These are phyloP conservation scores for Morone saxatilis DNA, from an alignment of 2,113 vertebrate species.

Conservation along the genomic window DNA sequence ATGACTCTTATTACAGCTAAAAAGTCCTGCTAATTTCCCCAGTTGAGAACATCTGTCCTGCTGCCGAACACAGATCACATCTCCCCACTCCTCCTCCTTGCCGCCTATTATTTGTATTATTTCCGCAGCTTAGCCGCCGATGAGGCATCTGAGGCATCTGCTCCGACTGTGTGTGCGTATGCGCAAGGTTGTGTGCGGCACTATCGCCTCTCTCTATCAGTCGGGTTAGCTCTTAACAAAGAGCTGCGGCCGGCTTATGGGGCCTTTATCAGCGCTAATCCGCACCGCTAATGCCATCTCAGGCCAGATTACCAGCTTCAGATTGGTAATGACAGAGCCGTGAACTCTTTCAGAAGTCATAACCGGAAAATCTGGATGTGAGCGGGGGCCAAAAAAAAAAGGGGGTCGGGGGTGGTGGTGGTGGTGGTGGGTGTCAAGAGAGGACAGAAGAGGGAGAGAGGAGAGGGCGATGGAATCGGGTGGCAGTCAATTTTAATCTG, in stretches of 20 bases:
- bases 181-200: slow-evolving; percentile 35
- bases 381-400: slow-evolving; percentile 35
- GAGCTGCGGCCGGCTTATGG: slow-evolving; percentile 80
- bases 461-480: slow-evolving; percentile 58
- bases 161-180: slow-evolving; percentile 40
- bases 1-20: slow-evolving; percentile 68
- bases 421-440: slow-evolving; percentile 1
- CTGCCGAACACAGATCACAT: slow-evolving; percentile 64
- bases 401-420: neutral
- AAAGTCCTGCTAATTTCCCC: slow-evolving; percentile 79
- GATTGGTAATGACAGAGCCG: slow-evolving; percentile 84
- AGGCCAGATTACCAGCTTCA: slow-evolving; percentile 85
- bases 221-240: slow-evolving; percentile 83
- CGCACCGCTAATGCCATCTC: slow-evolving; percentile 83
- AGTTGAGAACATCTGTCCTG: slow-evolving; percentile 74
- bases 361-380: slow-evolving; percentile 76
- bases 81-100: slow-evolving; percentile 54
- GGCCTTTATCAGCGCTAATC: slow-evolving; percentile 86
- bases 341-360: slow-evolving; percentile 84
- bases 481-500: slow-evolving; percentile 79
- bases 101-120: slow-evolving; percentile 77
- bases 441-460: slow-evolving; percentile 40
- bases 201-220: slow-evolving; percentile 77
- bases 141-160: slow-evolving; percentile 63
- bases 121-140: slow-evolving; percentile 69